Percentiles rank a stretch among this genome's conserved stretches.
phyloP scores from a whole-genome alignment of 64 coral and sea anemone species.

The Hydrozoanthus tunicans region DNA sequence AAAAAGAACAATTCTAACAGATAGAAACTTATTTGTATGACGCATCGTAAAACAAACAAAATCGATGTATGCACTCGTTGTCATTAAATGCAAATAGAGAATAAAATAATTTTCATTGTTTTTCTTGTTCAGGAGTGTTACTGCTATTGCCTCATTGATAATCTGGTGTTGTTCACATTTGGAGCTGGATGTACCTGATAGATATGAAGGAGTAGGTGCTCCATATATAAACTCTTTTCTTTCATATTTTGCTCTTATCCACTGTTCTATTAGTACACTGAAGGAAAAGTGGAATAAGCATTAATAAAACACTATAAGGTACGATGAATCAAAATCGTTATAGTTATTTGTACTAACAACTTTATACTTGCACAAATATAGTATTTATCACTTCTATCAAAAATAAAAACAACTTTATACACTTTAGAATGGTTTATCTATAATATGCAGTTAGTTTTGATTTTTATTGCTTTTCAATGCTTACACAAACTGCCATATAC shows the following conservation, averaged over 20 bases:
- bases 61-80: too few relatives aligned
- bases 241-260: constrained; percentile 98
- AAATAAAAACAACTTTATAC: too few relatives aligned
- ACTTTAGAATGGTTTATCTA: too few relatives aligned
- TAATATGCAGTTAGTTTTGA: background rate
- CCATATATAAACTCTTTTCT: constrained; percentile 93
- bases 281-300: background rate
- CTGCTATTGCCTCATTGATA: too few relatives aligned
- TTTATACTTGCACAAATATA: background rate
- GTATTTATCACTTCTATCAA: background rate
- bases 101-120: too few relatives aligned
- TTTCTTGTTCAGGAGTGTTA: too few relatives aligned
- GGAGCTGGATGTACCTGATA: constrained; percentile 56
- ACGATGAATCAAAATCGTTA: background rate
- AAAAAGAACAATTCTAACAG: too few relatives aligned
- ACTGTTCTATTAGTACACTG: constrained; percentile 93
- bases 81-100: too few relatives aligned
- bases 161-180: background rate
- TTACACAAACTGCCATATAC: background rate
- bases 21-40: too few relatives aligned
- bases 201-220: constrained; percentile 68
- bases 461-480: background rate
- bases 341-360: background rate
- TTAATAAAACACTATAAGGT: background rate
- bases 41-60: too few relatives aligned